Base-by-base conservation (phyloP, 2,797 vertebrate genomes). In the Numenius phaeopus region DNA sequence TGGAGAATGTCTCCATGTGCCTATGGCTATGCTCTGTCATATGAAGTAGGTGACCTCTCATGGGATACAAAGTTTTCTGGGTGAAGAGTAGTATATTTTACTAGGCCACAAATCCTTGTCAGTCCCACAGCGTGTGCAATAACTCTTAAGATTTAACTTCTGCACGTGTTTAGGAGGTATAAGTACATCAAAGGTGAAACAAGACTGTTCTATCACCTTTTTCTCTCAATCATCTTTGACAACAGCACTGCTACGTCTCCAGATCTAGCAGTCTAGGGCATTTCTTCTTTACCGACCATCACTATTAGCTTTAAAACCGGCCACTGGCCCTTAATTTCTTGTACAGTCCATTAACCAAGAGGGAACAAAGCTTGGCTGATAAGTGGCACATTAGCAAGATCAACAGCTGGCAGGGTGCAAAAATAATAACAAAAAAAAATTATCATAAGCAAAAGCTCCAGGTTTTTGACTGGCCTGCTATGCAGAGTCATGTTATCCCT, bases 401-500 rank as follows among this genome's bases (percentile, higher is more conserved):
- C 94, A 97, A 94, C 94, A 95, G 94, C 95, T 96, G 94, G 90
- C 89, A 91, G 84, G 84, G 79, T 94, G 65, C 82, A 95, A 97
- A 97, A 94, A 93, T 65, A 94, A 94, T 93, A 97, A 94, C 72
- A 16, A 72, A 72, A 96, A 91, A 80, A 85, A 75, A 87, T 49
- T 79, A 96, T 44, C 82, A 61, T 69, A 94, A 79, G 89, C 69
- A 76, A 94, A 95, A 94, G 71, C 54, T 71, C 81, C 3, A 49
- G 69, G 71, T 92, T 96, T 96, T 91, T 94, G 71, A 93, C 76
- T 96, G 19, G 57, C 92, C 79, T 96, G 92, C 87, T 89, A 96
- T 96, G 94, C 95, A 89, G 67, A 97, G 95, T 96, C 95, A 95
- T 97, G 96, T 96, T 97, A 96, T 94, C 87, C 94, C 89, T 92